Percentiles rank a stretch among this genome's conserved stretches.
phyloP scores from a whole-genome alignment of 2,888 invertebrate species.

The Thecophora atra region DNA sequence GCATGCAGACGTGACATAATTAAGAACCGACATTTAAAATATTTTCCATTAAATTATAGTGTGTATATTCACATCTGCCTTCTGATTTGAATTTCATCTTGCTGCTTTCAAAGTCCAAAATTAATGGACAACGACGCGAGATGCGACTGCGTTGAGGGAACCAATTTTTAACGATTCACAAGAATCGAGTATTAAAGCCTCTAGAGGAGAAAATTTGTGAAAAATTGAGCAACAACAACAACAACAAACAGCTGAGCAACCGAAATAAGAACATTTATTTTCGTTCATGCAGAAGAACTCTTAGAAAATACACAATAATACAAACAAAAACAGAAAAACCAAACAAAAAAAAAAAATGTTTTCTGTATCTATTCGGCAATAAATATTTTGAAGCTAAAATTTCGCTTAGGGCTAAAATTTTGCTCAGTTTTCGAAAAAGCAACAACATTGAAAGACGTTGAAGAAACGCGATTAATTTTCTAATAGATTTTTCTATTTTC shows the following conservation, averaged over 20 bases:
- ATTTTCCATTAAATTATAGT: too few species aligned
- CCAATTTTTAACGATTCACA: neutral
- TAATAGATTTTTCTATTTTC: too few species aligned
- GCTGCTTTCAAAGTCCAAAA: neutral
- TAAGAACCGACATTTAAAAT: too few species aligned
- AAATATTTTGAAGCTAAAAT: conserved; percentile 26
- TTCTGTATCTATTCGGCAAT: too few species aligned
- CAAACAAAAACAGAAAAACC: too few species aligned
- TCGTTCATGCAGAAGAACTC: conserved; percentile 18
- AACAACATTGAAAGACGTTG: conserved; percentile 21
- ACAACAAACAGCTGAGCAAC: neutral
- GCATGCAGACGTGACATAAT: too few species aligned
- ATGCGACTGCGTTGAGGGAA: conserved; percentile 11
- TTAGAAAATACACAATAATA: conserved; percentile 6
- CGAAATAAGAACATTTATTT: conserved; percentile 27
- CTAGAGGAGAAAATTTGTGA: conserved; percentile 4
- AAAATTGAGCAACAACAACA: conserved; percentile 1
- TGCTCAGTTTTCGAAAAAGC: conserved; percentile 25
- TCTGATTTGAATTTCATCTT: neutral
- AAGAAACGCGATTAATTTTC: conserved; percentile 2
- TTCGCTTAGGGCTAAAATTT: neutral
- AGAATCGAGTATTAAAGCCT: neutral
- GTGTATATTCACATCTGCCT: too few species aligned
- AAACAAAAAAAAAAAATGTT: too few species aligned
- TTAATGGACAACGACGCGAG: neutral